These are phyloP conservation scores for Harpegnathos saltator DNA, from an alignment of 1,140 invertebrate genomes.

Conservation along the genomic window DNA sequence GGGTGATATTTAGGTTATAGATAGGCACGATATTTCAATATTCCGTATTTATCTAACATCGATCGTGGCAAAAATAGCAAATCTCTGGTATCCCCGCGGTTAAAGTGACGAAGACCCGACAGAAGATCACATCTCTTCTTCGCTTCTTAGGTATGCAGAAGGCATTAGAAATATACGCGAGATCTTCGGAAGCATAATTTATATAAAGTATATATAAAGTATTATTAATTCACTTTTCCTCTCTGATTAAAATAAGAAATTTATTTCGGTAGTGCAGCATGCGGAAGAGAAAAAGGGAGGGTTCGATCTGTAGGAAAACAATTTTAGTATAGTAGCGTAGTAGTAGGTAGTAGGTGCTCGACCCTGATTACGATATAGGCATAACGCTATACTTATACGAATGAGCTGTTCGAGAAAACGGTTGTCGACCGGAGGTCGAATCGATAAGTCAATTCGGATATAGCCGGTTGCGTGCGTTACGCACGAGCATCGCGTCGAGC, in stretches of 20 bases:
- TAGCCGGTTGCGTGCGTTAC: slow-evolving; percentile 55
- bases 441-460: slow-evolving; percentile 74
- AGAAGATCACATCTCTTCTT: neutral
- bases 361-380: slow-evolving; percentile 71
- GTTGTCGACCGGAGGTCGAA: slow-evolving; percentile 63
- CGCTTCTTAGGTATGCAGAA: neutral
- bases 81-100: neutral
- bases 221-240: slow-evolving; percentile 34
- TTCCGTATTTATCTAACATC: neutral
- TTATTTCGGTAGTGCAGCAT: slow-evolving; percentile 13
- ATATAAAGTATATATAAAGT: neutral
- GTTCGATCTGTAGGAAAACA: slow-evolving; percentile 64
- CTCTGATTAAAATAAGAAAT: slow-evolving; percentile 51
- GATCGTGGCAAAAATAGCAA: neutral
- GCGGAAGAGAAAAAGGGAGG: slow-evolving; percentile 19
- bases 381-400: slow-evolving; percentile 69
- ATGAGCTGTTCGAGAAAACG: slow-evolving; percentile 70
- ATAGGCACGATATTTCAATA: neutral
- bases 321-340: too few relatives aligned
- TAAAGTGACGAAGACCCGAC: too few relatives aligned
- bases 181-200: neutral
- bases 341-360: slow-evolving; percentile 64
- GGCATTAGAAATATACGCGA: neutral
- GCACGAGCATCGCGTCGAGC: slow-evolving; percentile 4
- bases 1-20: slow-evolving; percentile 5